phyloP scores from a whole-genome alignment of 2,888 invertebrate species.

The Cheilosia variabilis region DNA sequence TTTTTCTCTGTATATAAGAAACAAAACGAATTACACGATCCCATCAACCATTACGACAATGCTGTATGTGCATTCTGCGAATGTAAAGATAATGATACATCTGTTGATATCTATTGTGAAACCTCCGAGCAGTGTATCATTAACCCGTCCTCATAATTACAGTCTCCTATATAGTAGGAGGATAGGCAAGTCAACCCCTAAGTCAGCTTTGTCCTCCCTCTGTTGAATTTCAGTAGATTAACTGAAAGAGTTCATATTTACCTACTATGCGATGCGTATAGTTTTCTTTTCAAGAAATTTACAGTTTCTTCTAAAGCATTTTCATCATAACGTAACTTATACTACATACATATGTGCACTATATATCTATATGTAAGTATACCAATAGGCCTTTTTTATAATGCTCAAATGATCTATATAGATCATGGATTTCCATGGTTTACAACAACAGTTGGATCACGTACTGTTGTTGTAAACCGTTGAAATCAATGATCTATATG shows the following conservation, averaged over 20 bases:
- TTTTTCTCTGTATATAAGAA: slow-evolving; percentile 37
- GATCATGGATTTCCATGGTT: too few relatives aligned
- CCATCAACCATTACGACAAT: slow-evolving; percentile 73
- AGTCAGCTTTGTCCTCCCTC: slow-evolving; percentile 36
- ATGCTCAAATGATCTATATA: too few relatives aligned
- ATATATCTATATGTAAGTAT: too few relatives aligned
- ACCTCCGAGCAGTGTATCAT: slow-evolving; percentile 57
- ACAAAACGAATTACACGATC: slow-evolving; percentile 69
- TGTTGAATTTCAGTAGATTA: background rate
- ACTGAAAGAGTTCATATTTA: background rate
- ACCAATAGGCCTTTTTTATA: too few relatives aligned
- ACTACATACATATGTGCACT: too few relatives aligned
- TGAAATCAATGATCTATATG: too few relatives aligned
- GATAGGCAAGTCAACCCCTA: slow-evolving; percentile 52
- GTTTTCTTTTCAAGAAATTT: too few relatives aligned
- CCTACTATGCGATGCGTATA: too few relatives aligned
- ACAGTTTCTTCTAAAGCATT: too few relatives aligned
- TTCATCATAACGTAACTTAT: too few relatives aligned
- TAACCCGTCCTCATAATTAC: slow-evolving; percentile 72
- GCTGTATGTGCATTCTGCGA: slow-evolving; percentile 69
- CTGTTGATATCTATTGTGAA: slow-evolving; percentile 73
- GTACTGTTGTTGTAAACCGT: too few relatives aligned
- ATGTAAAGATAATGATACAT: slow-evolving; percentile 72
- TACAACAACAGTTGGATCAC: too few relatives aligned
- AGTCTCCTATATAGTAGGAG: slow-evolving; percentile 50